Conservation (phyloP, 2,888 invertebrate species). For the Didymodactylos carnosus region DNA sequence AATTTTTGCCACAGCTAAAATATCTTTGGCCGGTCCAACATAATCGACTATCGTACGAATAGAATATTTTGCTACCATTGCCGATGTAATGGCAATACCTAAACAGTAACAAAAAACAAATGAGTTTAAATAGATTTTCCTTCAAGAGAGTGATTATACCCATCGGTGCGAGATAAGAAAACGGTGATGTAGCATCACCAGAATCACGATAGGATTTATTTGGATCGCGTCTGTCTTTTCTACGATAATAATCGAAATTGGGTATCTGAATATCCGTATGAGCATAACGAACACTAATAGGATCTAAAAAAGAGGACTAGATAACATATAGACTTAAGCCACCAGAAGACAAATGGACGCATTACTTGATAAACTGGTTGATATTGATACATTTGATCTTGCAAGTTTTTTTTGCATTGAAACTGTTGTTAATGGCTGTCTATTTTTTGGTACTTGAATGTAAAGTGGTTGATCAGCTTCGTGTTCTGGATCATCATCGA, state of each 20-base stretch:
- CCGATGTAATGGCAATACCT: constrained; percentile 54
- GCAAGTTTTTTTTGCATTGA: not conserved
- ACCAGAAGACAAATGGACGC: not conserved
- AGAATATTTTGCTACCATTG: constrained; percentile 62
- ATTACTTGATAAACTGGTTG: not conserved
- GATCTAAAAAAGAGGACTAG: not conserved
- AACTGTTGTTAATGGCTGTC: not conserved
- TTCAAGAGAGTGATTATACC: constrained; percentile 14
- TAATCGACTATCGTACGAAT: constrained; percentile 60
- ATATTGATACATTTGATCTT: not conserved
- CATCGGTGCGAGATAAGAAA: constrained; percentile 7
- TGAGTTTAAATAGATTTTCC: too few relatives aligned
- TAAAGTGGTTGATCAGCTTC: not conserved
- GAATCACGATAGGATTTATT: constrained; percentile 17
- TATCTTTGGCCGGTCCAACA: constrained; percentile 77
- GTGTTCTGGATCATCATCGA: not conserved
- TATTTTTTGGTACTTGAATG: not conserved
- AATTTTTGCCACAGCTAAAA: constrained; percentile 78
- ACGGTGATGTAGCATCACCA: constrained; percentile 7
- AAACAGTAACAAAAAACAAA: constrained; percentile 20
- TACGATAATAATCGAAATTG: constrained; percentile 64
- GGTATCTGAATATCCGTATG: constrained; percentile 76
- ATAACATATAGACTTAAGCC: not conserved
- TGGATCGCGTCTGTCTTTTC: constrained; percentile 47
- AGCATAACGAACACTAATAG: not conserved